These are phyloP conservation scores for Eudyptes chrysolophus DNA, from an alignment of 2,113 vertebrate species.

Conservation along the genomic window DNA sequence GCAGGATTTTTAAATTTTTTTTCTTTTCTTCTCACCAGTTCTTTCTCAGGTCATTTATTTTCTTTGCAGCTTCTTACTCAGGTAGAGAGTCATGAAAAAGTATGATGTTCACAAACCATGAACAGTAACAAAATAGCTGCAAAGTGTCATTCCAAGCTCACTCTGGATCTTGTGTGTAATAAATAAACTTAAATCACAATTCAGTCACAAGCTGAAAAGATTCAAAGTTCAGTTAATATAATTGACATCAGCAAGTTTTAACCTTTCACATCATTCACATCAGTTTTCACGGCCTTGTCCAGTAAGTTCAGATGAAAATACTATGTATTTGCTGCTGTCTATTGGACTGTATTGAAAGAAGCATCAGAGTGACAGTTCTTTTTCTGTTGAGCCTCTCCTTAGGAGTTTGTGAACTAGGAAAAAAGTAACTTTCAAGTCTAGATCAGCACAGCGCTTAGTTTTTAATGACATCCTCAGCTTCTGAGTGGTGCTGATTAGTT, in stretches of 20 bases:
- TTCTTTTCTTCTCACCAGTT: neutral
- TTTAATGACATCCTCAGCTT: neutral
- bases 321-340: neutral
- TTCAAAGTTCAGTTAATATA: neutral
- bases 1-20: neutral
- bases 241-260: neutral
- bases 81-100: neutral
- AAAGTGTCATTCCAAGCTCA: neutral
- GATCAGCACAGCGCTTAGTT: neutral
- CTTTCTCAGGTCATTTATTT: neutral
- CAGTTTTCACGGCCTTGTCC: neutral
- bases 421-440: neutral
- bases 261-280: neutral
- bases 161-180: neutral
- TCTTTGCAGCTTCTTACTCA: neutral
- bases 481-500: neutral
- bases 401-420: neutral
- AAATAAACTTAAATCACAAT: neutral
- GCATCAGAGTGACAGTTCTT: neutral
- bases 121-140: neutral
- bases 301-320: neutral
- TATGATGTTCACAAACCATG: neutral
- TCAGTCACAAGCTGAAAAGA: neutral
- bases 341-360: neutral
- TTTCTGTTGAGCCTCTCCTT: neutral